Percentiles rank a stretch among this genome's conserved stretches.
Evolutionary conservation across 2,113 vertebrate genomes (phyloP).

Genomic region (Melanocharis versteri): DNA sequence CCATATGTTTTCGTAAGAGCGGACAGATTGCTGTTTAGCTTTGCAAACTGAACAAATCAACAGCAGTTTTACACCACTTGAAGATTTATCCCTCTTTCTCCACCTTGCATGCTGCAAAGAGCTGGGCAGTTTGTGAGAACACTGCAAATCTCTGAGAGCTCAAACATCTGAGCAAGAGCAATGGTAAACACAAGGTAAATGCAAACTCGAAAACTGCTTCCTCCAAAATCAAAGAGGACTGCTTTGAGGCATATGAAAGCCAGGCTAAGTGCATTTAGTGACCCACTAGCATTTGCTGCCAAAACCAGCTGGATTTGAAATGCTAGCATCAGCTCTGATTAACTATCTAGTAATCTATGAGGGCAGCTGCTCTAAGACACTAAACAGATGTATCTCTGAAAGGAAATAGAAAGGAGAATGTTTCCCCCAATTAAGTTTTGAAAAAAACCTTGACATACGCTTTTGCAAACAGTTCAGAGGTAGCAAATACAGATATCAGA

Average conservation of each 20-base stretch:
- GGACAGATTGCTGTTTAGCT: background rate
- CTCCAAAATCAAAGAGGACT: background rate
- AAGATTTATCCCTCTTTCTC: background rate
- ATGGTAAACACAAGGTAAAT: background rate
- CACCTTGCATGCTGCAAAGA: background rate
- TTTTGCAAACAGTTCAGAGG: background rate
- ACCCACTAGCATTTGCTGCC: background rate
- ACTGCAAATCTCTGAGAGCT: background rate
- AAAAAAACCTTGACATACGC: background rate
- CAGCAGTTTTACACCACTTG: background rate
- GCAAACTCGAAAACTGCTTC: background rate
- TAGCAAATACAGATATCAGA: background rate
- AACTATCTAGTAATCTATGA: background rate
- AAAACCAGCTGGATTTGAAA: conserved; percentile 7
- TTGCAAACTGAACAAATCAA: background rate
- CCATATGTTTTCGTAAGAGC: background rate
- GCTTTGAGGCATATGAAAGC: background rate
- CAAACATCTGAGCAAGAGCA: background rate
- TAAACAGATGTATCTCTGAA: background rate
- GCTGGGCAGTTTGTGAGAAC: background rate
- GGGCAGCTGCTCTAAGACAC: background rate
- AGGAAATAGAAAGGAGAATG: background rate
- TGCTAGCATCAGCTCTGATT: background rate
- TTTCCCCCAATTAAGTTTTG: background rate
- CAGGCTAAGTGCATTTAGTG: background rate